These are phyloP conservation scores for Arrhamphus sclerolepis DNA, from an alignment of 2,797 vertebrate species.

Conservation along the genomic window DNA sequence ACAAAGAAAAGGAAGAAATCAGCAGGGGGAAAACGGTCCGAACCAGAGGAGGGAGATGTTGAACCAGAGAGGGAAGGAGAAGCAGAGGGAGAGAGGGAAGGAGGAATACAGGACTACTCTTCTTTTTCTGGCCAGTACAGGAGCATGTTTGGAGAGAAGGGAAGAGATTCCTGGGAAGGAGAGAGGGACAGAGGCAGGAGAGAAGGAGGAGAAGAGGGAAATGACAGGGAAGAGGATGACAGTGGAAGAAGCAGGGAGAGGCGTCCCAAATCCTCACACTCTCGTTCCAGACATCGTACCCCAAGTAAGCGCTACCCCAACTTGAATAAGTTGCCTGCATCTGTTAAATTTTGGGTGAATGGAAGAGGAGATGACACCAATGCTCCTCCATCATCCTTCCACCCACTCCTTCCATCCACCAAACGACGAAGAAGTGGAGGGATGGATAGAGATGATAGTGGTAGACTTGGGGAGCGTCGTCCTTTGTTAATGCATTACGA, in stretches of 20 bases:
- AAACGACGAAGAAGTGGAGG: slow-evolving; percentile 79
- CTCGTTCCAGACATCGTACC: slow-evolving; percentile 71
- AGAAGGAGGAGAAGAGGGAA: slow-evolving; percentile 69
- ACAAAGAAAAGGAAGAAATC: slow-evolving; percentile 80
- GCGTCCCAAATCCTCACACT: slow-evolving; percentile 71
- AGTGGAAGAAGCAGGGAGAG: slow-evolving; percentile 76
- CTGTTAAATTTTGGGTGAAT: slow-evolving; percentile 85
- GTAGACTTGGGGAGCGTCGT: slow-evolving; percentile 77
- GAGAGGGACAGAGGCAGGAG: slow-evolving; percentile 76
- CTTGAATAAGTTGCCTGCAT: slow-evolving; percentile 83
- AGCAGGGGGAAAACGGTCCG: slow-evolving; percentile 74
- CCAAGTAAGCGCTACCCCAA: slow-evolving; percentile 81
- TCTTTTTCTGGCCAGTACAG: slow-evolving; percentile 81
- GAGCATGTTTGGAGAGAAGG: slow-evolving; percentile 79
- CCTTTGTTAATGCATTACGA: slow-evolving; percentile 83
- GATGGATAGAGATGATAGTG: slow-evolving; percentile 71
- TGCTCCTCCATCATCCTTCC: slow-evolving; percentile 76
- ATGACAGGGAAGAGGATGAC: slow-evolving; percentile 79
- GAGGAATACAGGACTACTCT: slow-evolving; percentile 77
- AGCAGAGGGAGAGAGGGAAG: slow-evolving; percentile 77
- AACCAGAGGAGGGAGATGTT: slow-evolving; percentile 82
- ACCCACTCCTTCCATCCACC: slow-evolving; percentile 77
- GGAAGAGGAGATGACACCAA: slow-evolving; percentile 73
- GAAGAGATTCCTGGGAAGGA: slow-evolving; percentile 80
- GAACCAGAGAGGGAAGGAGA: slow-evolving; percentile 81